Evolutionary conservation across 2,113 vertebrate species (phyloP).

Genomic region (Catharus fuscescens): DNA sequence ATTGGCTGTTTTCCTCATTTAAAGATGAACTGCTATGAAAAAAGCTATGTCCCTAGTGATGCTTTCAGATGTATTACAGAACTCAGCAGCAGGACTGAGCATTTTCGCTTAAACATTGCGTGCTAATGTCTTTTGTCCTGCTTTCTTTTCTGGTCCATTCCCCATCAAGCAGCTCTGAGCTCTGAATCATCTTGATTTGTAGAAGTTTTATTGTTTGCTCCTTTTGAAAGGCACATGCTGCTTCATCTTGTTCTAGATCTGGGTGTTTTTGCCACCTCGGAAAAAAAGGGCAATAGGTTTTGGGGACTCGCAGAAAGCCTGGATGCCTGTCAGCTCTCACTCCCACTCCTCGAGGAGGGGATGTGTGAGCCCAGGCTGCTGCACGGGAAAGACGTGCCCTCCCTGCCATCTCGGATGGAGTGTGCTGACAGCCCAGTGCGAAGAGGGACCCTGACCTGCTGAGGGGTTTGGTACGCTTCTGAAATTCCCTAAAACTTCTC

Average conservation of each 20-base stretch:
- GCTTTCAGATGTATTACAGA: background rate
- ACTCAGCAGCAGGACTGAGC: background rate
- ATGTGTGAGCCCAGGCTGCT: background rate
- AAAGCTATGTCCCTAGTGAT: background rate
- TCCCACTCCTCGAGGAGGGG: fast-evolving
- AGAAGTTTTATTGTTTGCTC: background rate
- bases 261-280: background rate
- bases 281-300: background rate
- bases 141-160: background rate
- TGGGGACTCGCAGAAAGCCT: background rate
- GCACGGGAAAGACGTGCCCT: background rate
- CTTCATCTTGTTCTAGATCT: background rate
- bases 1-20: background rate
- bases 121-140: background rate
- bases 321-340: background rate
- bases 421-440: background rate
- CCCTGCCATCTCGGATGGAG: no score
- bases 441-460: background rate
- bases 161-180: background rate
- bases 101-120: background rate
- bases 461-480: background rate
- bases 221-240: background rate
- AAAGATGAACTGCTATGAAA: background rate
- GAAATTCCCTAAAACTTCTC: background rate
- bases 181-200: background rate